Evolutionary conservation across 2,888 invertebrate species (phyloP).

Genomic region (Pristionchus mayeri): DNA sequence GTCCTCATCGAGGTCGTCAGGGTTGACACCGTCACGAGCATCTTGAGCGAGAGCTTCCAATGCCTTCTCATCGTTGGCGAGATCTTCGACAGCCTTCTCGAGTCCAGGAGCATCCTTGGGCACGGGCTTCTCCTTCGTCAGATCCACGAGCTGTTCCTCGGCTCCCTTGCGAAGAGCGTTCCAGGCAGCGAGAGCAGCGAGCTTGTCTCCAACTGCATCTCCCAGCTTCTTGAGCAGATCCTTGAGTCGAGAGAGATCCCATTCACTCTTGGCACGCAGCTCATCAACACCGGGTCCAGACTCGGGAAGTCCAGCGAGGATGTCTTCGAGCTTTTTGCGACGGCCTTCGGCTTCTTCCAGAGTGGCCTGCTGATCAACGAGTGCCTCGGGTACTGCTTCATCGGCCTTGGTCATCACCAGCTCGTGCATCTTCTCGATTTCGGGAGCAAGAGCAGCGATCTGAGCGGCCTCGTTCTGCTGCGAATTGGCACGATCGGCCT

Average conservation of each 20-base stretch:
- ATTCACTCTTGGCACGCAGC: constrained; percentile 53
- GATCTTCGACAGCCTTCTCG: constrained; percentile 46
- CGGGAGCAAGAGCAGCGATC: constrained; percentile 58
- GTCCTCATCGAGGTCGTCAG: constrained; percentile 57
- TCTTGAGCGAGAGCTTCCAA: constrained; percentile 28
- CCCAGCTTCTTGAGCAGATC: constrained; percentile 59
- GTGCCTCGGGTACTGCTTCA: constrained; percentile 55
- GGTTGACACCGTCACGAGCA: constrained; percentile 51
- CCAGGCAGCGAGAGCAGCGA: constrained; percentile 64
- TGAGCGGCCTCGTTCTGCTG: constrained; percentile 55
- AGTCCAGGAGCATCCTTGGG: constrained; percentile 47
- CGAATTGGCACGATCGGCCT: constrained; percentile 45
- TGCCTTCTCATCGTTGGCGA: constrained; percentile 45
- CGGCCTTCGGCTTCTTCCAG: constrained; percentile 59
- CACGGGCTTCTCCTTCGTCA: constrained; percentile 44
- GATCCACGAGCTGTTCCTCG: constrained; percentile 56
- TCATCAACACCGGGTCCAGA: constrained; percentile 53
- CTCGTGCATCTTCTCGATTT: constrained; percentile 55
- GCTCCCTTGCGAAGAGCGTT: constrained; percentile 61
- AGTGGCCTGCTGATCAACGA: constrained; percentile 58
- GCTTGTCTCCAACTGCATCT: constrained; percentile 61
- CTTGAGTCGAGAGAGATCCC: constrained; percentile 62
- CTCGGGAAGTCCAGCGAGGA: constrained; percentile 51
- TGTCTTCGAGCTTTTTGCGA: constrained; percentile 58
- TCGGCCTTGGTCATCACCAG: constrained; percentile 50